These are phyloP conservation scores for Cremastobaeus sp. DNA, from an alignment of 2,888 invertebrate genomes.

Conservation along the genomic window DNA sequence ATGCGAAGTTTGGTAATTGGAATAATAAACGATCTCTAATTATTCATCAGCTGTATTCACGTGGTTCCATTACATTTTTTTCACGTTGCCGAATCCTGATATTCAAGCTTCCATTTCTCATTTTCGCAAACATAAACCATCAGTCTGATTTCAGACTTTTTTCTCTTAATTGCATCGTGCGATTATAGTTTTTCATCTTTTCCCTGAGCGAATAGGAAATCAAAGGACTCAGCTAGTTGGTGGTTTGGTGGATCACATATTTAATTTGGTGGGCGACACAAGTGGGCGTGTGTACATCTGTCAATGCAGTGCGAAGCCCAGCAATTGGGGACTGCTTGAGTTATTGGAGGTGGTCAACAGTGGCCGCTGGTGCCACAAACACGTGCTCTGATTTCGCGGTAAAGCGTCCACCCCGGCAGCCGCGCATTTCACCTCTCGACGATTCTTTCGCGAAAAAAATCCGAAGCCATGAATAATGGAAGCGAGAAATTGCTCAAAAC, in stretches of 20 bases:
- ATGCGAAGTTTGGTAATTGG: too few species aligned
- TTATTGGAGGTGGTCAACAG: constrained; percentile 73
- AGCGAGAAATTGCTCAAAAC: constrained; percentile 50
- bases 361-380: constrained; percentile 72
- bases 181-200: constrained; percentile 56
- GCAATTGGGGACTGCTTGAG: constrained; percentile 71
- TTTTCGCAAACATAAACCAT: constrained; percentile 47
- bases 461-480: constrained; percentile 51
- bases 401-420: constrained; percentile 67
- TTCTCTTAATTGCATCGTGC: constrained; percentile 40
- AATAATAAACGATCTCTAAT: too few species aligned
- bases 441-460: constrained; percentile 48
- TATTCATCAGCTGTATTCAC: too few species aligned
- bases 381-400: constrained; percentile 74
- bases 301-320: constrained; percentile 70
- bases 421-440: constrained; percentile 38
- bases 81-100: too few species aligned
- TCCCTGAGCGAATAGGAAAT: constrained; percentile 51
- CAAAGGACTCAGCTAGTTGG: constrained; percentile 57
- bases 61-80: too few species aligned
- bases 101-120: too few species aligned
- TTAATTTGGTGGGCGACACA: constrained; percentile 72
- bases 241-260: constrained; percentile 66
- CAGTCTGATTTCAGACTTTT: constrained; percentile 21
- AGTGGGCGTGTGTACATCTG: constrained; percentile 75